Evolutionary conservation across 2,113 vertebrate species (phyloP).

Genomic region (Pachycephala philippinensis): DNA sequence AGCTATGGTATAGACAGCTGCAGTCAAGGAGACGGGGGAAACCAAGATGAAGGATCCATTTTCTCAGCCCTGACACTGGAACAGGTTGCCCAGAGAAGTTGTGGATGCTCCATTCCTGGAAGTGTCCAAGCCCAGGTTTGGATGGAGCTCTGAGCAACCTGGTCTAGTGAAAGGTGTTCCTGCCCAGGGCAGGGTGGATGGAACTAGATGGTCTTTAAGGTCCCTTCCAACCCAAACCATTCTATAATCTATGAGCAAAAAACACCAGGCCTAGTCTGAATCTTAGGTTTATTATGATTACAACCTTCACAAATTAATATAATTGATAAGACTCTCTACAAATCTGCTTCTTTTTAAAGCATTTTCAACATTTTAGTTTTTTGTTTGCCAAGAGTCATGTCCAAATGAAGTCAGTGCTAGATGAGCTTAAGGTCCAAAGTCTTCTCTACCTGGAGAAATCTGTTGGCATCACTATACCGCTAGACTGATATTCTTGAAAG

Average conservation of each 20-base stretch:
- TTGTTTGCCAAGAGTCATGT: not conserved
- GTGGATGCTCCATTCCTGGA: not conserved
- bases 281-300: not conserved
- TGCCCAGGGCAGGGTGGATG: not conserved
- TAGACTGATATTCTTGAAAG: not conserved
- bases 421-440: not conserved
- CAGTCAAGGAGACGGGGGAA: not conserved
- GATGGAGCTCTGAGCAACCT: not conserved
- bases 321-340: not conserved
- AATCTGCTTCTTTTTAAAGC: not conserved
- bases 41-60: not conserved
- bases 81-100: not conserved
- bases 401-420: not conserved
- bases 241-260: not conserved
- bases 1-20: not conserved
- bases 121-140: not conserved
- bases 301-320: not conserved
- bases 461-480: not conserved
- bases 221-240: not conserved
- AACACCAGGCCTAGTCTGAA: not conserved
- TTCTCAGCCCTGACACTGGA: not conserved
- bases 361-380: not conserved
- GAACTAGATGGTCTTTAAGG: not conserved
- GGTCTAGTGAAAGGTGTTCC: not conserved
- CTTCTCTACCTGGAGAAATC: not conserved